Conservation (phyloP, 2,888 invertebrate species). For the Drosophila anomelani region DNA sequence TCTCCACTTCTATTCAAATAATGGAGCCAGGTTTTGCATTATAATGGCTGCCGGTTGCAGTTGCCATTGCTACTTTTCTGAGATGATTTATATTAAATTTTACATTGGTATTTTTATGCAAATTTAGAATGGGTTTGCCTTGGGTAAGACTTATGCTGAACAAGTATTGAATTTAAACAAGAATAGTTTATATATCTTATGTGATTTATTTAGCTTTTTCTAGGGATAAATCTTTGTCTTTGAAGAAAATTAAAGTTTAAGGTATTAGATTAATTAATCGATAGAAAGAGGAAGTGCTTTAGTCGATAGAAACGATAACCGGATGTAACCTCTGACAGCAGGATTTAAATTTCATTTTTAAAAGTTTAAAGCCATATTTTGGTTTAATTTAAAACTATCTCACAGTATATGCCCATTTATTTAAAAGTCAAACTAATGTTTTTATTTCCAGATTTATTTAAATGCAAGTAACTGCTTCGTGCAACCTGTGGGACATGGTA, state of each 20-base stretch:
- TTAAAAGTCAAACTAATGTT: background rate
- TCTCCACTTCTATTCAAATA: slow-evolving; percentile 40
- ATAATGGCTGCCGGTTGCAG: slow-evolving; percentile 32
- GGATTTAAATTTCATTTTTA: no score
- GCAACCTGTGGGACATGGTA: slow-evolving; percentile 11
- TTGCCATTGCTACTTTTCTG: slow-evolving; percentile 15
- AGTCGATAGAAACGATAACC: background rate
- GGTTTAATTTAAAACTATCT: background rate
- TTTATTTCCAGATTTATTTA: slow-evolving; percentile 16
- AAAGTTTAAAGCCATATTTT: background rate
- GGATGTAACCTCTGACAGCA: background rate
- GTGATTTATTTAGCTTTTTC: background rate
- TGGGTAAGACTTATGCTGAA: background rate
- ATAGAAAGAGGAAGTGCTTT: background rate
- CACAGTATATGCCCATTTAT: background rate
- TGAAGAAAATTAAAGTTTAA: background rate
- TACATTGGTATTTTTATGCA: slow-evolving; percentile 3
- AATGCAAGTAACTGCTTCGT: slow-evolving; percentile 1
- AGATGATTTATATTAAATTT: slow-evolving; percentile 34
- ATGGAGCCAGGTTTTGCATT: slow-evolving; percentile 30
- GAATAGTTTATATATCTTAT: background rate
- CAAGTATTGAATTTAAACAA: slow-evolving; percentile 8
- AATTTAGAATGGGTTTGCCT: background rate
- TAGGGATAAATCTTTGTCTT: background rate
- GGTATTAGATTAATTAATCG: no score